Percentiles rank a stretch among this genome's conserved stretches.
These are phyloP conservation scores for Corythornis leucogaster DNA, from an alignment of 2,797 vertebrate genomes.

Conservation along the genomic window DNA sequence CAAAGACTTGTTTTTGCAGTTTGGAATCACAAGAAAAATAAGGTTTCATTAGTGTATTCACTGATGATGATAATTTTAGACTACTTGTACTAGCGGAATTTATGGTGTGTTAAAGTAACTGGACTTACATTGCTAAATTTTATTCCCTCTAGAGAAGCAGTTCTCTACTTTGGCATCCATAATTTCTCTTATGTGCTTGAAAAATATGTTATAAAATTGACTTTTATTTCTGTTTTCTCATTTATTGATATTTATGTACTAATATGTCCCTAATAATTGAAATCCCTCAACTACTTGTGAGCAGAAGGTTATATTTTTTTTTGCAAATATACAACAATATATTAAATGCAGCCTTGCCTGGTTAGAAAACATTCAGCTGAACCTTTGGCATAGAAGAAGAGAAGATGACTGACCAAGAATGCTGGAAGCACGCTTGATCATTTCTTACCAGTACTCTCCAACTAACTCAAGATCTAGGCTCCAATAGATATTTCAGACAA, in stretches of 20 bases:
- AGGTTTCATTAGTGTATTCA: slow-evolving; percentile 48
- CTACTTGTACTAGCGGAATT: slow-evolving; percentile 35
- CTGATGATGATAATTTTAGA: slow-evolving; percentile 55
- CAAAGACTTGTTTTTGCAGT: slow-evolving; percentile 61
- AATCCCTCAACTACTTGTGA: neutral
- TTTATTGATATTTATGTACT: neutral
- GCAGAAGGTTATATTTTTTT: neutral
- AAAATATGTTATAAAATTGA: slow-evolving; percentile 31
- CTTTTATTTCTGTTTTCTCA: slow-evolving; percentile 7
- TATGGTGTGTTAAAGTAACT: slow-evolving; percentile 43
- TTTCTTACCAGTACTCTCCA: neutral
- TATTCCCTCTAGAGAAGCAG: slow-evolving; percentile 15
- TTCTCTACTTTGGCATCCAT: neutral
- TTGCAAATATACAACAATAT: neutral
- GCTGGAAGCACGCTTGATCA: neutral
- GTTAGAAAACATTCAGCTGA: neutral
- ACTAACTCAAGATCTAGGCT: neutral
- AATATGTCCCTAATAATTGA: neutral
- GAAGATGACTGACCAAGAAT: neutral
- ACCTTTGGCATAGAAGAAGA: neutral
- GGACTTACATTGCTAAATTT: slow-evolving; percentile 28
- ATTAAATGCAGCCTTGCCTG: neutral
- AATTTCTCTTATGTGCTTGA: slow-evolving; percentile 20
- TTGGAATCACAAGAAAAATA: slow-evolving; percentile 65
- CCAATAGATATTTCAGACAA: neutral